Conservation (phyloP, 2,888 invertebrate species). For the Rhamnusium bicolor region DNA sequence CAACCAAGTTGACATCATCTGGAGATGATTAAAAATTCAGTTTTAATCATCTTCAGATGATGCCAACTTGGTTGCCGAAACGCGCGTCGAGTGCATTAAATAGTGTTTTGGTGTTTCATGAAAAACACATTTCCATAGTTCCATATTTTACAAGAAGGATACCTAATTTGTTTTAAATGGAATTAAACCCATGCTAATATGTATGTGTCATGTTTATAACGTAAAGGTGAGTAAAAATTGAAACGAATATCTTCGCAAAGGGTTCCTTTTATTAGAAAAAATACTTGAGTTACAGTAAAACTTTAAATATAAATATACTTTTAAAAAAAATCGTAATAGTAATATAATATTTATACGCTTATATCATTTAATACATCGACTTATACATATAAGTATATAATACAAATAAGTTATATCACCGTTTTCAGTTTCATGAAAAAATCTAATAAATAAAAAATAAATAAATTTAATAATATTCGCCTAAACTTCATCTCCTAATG, state of each 20-base stretch:
- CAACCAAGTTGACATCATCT: no score
- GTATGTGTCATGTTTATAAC: no score
- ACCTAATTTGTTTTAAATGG: no score
- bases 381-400: conserved; percentile 13
- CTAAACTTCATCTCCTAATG: conserved; percentile 64
- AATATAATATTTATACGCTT: conserved; percentile 1
- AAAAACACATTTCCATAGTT: no score
- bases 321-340: neutral
- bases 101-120: no score
- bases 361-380: neutral
- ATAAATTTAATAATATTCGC: neutral
- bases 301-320: conserved; percentile 8
- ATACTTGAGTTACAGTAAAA: neutral
- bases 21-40: no score
- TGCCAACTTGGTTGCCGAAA: no score
- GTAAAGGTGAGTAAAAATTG: neutral
- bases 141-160: no score
- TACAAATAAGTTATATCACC: conserved; percentile 18
- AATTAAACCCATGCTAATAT: no score
- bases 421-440: neutral
- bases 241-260: neutral
- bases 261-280: conserved; percentile 29
- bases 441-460: conserved; percentile 16
- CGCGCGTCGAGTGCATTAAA: no score
- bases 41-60: no score